phyloP scores from a whole-genome alignment of 2,797 vertebrate genomes.

The Sebastes alutus region DNA sequence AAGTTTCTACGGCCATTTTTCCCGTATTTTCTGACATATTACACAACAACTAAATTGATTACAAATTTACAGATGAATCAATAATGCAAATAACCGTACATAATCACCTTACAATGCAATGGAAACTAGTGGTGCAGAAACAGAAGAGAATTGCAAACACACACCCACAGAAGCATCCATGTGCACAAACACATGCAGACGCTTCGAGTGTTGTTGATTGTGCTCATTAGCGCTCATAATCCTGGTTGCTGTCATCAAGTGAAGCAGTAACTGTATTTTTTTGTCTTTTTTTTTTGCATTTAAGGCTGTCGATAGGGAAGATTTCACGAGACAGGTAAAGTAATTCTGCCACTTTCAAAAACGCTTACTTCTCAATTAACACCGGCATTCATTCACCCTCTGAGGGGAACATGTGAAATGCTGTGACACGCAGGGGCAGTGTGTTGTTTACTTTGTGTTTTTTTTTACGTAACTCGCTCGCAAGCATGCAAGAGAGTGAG shows the following conservation, averaged over 20 bases:
- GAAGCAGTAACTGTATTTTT: constrained; percentile 59
- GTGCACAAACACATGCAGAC: constrained; percentile 11
- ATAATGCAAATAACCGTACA: background rate
- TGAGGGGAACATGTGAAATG: constrained; percentile 9
- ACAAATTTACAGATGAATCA: background rate
- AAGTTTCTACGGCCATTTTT: background rate
- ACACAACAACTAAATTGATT: background rate
- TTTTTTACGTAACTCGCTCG: constrained; percentile 54
- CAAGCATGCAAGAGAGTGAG: constrained; percentile 2
- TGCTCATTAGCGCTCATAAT: constrained; percentile 74
- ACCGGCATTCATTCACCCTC: constrained; percentile 6
- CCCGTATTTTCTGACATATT: no score
- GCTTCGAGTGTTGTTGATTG: constrained; percentile 61
- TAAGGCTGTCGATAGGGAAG: constrained; percentile 48
- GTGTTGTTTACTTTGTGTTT: constrained; percentile 46
- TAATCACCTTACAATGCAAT: background rate
- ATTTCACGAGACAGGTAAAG: constrained; percentile 41
- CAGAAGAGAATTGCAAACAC: background rate
- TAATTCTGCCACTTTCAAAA: constrained; percentile 54
- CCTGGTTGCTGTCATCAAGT: constrained; percentile 62
- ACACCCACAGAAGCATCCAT: background rate
- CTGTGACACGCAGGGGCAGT: constrained; percentile 1
- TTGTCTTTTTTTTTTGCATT: constrained; percentile 35
- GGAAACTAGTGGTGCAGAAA: background rate
- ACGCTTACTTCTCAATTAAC: constrained; percentile 43